Base-by-base conservation (phyloP, 2,797 vertebrate species). In the Monodelphis domestica region DNA sequence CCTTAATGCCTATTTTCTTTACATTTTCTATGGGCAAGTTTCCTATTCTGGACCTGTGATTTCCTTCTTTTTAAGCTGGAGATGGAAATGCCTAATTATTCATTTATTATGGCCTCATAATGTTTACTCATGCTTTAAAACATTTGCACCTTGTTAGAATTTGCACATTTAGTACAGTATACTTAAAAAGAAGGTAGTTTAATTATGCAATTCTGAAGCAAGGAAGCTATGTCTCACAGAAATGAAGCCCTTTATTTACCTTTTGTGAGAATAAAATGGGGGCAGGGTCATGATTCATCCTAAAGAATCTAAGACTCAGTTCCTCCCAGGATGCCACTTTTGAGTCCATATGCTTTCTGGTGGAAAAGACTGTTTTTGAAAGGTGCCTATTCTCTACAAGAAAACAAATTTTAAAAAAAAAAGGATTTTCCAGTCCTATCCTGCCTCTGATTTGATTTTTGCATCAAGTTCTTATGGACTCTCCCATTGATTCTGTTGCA, bases 41-140 rank as follows among this genome's bases (percentile, higher is more conserved):
- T 89, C 91, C 12, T 84, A 54, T 21, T 88, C 0, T 28, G 50
- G 89, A 91, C 2, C 24, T 4, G 91, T 26, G 91, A 0, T 88
- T 95, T 96, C 30, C 94, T 5, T 51, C 87, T 78, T 28, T 28
- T 6, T 94, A 21, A 91, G 53, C 54, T 78, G 70, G 2, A 91
- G 53, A 54, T 12, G 63, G 84, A 78, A 88, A 84, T 90, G 56
- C 3, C 3, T 84, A 84, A 12, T 45, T 84, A 26, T 12, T 56
- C 53, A 29, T 91, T 38, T 17, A 84, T 54, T 90, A 50, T 91
- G 90, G 33, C 51, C 90, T 92, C 38, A 52, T 63, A 12, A 91
- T 89, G 51, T 51, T 90, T 0, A 87, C 3, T 88, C 50, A 38
- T 88, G 55, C 21, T 95, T 90, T 94, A 56, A 87, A 92, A 33